Evolutionary conservation across 2,888 invertebrate species (phyloP).

Genomic region (Celastrina argiolus): DNA sequence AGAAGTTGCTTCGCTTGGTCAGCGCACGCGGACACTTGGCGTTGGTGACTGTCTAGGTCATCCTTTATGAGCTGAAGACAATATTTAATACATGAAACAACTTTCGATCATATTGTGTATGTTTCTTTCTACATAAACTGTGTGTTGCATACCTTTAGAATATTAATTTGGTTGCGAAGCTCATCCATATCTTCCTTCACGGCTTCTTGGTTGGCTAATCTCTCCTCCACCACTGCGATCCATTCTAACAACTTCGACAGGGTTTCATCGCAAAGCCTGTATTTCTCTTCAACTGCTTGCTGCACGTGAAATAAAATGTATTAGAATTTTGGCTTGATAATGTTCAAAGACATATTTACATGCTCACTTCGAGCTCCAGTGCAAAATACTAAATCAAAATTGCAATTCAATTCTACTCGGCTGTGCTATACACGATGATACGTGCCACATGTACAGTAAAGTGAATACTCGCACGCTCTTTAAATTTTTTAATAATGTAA

Average conservation of each 20-base stretch:
- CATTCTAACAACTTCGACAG: constrained; percentile 90
- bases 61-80: constrained; percentile 87
- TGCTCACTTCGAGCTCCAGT: constrained; percentile 26
- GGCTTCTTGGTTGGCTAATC: constrained; percentile 90
- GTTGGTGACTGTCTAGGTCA: constrained; percentile 90
- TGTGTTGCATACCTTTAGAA: constrained; percentile 82
- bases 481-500: not conserved
- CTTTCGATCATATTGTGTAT: too few species aligned
- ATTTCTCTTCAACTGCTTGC: constrained; percentile 97
- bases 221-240: constrained; percentile 90
- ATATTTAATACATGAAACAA: not conserved
- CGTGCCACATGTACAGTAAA: not conserved
- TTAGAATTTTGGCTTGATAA: constrained; percentile 34
- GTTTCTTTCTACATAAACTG: not conserved
- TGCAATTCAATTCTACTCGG: constrained; percentile 21
- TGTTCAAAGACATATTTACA: constrained; percentile 24
- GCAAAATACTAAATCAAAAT: constrained; percentile 15
- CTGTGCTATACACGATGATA: constrained; percentile 21
- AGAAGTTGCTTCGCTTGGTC: constrained; percentile 95
- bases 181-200: constrained; percentile 92
- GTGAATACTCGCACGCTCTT: constrained; percentile 1
- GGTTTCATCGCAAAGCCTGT: constrained; percentile 92
- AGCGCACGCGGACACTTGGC: constrained; percentile 89
- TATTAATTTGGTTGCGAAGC: constrained; percentile 91
- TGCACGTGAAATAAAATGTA: constrained; percentile 61